Evolutionary conservation across 2,113 vertebrate species (phyloP).

Genomic region (Corythornis vintsioides): DNA sequence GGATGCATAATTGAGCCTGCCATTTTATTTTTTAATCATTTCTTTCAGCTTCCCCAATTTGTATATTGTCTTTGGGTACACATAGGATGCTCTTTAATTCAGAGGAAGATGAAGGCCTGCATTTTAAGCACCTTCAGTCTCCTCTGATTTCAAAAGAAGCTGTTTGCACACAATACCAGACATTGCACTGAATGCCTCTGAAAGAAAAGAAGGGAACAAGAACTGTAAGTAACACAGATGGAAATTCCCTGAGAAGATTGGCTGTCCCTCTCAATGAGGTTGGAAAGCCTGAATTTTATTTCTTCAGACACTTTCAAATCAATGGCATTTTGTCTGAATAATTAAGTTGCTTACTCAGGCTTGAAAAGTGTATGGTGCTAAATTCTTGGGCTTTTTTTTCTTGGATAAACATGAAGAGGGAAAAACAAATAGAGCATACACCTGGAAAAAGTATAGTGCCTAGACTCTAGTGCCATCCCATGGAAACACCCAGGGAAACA

Average conservation of each 20-base stretch:
- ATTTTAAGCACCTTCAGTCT: background rate
- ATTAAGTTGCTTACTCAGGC: constrained; percentile 31
- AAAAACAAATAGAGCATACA: background rate
- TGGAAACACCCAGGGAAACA: background rate
- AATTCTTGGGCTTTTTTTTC: background rate
- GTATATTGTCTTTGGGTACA: background rate
- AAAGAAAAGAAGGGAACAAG: constrained; percentile 17
- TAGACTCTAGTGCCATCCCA: background rate
- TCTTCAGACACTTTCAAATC: constrained; percentile 36
- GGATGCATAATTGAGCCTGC: background rate
- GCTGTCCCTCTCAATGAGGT: constrained; percentile 27
- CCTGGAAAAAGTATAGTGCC: background rate
- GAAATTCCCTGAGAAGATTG: background rate
- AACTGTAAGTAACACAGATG: background rate
- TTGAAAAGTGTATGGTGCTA: background rate
- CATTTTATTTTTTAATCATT: background rate
- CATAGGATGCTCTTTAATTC: background rate
- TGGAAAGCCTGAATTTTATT: constrained; percentile 1
- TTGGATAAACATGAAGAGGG: background rate
- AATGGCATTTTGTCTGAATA: constrained; percentile 52
- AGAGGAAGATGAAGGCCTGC: background rate
- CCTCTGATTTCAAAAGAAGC: constrained; percentile 5
- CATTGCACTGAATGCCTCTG: background rate
- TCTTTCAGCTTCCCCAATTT: background rate
- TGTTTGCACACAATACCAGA: background rate